Percentiles rank a stretch among this genome's conserved stretches.
Evolutionary conservation across 2,113 vertebrate species (phyloP).

Genomic region (Narcine bancroftii): DNA sequence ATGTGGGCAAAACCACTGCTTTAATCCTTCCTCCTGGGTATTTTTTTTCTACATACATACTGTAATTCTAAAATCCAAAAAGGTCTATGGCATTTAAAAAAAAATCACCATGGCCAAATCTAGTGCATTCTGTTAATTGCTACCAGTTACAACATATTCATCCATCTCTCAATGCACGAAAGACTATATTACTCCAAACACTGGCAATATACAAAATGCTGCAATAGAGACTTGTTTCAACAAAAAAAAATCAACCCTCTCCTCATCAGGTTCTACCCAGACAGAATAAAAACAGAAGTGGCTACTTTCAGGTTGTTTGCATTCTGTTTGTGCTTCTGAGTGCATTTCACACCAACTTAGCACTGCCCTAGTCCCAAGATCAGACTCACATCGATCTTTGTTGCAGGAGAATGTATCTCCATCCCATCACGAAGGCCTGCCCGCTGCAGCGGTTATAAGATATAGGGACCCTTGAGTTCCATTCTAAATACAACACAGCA

Average conservation of each 20-base stretch:
- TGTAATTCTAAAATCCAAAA: neutral
- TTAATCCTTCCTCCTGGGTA: too few species aligned
- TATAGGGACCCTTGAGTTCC: neutral
- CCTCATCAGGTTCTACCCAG: neutral
- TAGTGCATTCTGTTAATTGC: neutral
- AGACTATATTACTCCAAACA: neutral
- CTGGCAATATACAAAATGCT: neutral
- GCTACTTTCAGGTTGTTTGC: neutral
- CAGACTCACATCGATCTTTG: neutral
- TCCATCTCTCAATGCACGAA: neutral
- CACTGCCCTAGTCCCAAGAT: slow-evolving; percentile 12
- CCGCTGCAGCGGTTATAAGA: neutral
- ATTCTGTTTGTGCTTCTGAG: neutral
- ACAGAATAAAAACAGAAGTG: neutral
- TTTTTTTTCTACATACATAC: neutral
- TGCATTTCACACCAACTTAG: slow-evolving; percentile 23
- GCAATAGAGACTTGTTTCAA: neutral
- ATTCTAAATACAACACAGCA: neutral
- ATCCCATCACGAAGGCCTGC: neutral
- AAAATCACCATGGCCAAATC: neutral
- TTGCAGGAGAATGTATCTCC: neutral
- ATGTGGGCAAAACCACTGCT: too few species aligned
- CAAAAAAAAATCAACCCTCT: neutral
- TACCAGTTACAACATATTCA: neutral
- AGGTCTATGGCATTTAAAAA: neutral